Conservation (phyloP, 1,140 invertebrate species). For the Cherax quadricarinatus region DNA sequence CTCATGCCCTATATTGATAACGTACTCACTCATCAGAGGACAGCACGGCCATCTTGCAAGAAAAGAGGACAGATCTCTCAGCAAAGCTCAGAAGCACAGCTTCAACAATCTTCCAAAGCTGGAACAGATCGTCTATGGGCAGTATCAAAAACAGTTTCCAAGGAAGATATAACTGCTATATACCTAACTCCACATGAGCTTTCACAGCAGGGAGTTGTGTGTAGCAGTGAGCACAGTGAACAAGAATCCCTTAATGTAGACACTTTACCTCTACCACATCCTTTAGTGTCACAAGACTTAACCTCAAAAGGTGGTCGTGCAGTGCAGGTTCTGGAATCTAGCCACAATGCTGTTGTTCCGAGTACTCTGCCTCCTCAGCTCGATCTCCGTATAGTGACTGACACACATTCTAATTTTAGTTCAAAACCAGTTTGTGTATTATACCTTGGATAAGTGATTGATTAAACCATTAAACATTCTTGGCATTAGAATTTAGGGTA, state of each 20-base stretch:
- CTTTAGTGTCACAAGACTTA: slow-evolving; percentile 21
- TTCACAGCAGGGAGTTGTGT: slow-evolving; percentile 5
- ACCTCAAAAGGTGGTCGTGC: slow-evolving; percentile 22
- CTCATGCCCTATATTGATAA: not conserved
- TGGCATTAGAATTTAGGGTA: too few species aligned
- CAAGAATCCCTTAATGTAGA: slow-evolving; percentile 1
- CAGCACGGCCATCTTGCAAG: not conserved
- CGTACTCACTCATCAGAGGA: not conserved
- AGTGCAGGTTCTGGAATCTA: slow-evolving; percentile 42
- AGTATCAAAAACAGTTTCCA: not conserved
- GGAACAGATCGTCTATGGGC: not conserved
- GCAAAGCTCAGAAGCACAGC: not conserved
- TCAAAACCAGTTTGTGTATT: slow-evolving; percentile 32
- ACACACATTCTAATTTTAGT: slow-evolving; percentile 10
- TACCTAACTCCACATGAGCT: slow-evolving; percentile 7
- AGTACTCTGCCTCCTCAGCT: slow-evolving; percentile 15
- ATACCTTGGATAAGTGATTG: slow-evolving; percentile 19
- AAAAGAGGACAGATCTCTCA: not conserved
- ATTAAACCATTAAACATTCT: not conserved
- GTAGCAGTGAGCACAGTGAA: not conserved
- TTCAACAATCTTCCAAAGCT: not conserved
- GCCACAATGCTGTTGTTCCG: not conserved
- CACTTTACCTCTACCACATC: not conserved
- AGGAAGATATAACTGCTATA: slow-evolving; percentile 25
- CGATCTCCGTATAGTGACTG: slow-evolving; percentile 3